phyloP scores from a whole-genome alignment of 2,888 invertebrate species.

The Pyralis farinalis region DNA sequence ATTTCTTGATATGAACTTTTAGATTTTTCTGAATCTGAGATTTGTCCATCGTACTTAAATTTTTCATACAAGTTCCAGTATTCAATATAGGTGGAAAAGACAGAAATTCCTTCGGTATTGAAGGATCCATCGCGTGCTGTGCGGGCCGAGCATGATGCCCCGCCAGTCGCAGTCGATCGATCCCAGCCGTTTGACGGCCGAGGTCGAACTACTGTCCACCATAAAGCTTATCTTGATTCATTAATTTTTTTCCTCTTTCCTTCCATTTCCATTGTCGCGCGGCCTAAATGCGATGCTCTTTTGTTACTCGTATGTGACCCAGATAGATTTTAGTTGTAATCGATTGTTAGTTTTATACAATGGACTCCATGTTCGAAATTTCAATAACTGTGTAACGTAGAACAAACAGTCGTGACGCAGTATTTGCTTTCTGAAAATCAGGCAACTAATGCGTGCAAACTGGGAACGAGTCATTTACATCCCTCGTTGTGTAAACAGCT shows the following conservation, averaged over 20 bases:
- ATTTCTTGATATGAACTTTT: no score
- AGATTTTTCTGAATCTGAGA: no score
- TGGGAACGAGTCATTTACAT: not conserved
- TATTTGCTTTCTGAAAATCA: slow-evolving; percentile 3
- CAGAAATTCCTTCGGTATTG: no score
- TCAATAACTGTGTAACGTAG: slow-evolving; percentile 32
- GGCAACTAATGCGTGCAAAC: slow-evolving; percentile 3
- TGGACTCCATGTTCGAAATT: slow-evolving; percentile 41
- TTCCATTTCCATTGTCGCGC: slow-evolving; percentile 52
- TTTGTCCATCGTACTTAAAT: no score
- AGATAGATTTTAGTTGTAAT: slow-evolving; percentile 61
- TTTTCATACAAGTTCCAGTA: no score
- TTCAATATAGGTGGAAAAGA: no score
- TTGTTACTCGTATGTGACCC: slow-evolving; percentile 66
- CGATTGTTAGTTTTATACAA: slow-evolving; percentile 48
- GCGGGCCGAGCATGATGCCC: slow-evolving; percentile 44
- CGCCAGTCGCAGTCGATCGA: slow-evolving; percentile 67
- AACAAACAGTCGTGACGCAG: slow-evolving; percentile 32
- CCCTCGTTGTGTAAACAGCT: slow-evolving; percentile 1
- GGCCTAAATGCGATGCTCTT: slow-evolving; percentile 58
- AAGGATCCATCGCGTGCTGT: not conserved
- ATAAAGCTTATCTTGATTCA: slow-evolving; percentile 75
- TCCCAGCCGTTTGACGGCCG: slow-evolving; percentile 72
- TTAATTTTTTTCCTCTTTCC: slow-evolving; percentile 52
- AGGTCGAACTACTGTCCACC: slow-evolving; percentile 74